phyloP scores from a whole-genome alignment of 2,888 invertebrate genomes.

The Agrilus biguttatus region DNA sequence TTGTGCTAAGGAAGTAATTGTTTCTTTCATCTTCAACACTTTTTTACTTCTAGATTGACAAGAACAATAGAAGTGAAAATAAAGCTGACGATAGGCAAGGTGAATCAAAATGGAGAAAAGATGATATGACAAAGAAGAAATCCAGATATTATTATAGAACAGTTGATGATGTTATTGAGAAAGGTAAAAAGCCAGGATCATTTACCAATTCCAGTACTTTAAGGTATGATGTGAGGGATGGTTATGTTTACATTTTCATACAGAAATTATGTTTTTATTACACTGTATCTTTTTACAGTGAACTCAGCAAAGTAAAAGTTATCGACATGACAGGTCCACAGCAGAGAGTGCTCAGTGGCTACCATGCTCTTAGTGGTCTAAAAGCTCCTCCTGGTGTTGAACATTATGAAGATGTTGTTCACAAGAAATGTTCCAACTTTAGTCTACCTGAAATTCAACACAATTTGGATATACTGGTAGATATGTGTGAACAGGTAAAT shows the following conservation, averaged over 20 bases:
- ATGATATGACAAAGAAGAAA: constrained; percentile 46
- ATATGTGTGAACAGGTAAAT: constrained; percentile 76
- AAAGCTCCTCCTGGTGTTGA: constrained; percentile 39
- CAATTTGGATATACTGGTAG: constrained; percentile 81
- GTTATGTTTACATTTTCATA: not conserved
- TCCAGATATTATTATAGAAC: constrained; percentile 71
- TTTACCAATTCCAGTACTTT: constrained; percentile 23
- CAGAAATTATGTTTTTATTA: constrained; percentile 1
- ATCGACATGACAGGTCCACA: constrained; percentile 99
- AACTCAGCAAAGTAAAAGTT: constrained; percentile 81
- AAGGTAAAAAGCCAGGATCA: constrained; percentile 52
- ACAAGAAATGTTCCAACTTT: constrained; percentile 51
- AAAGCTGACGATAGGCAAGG: constrained; percentile 33
- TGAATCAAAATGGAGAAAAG: constrained; percentile 53
- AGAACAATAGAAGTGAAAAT: not conserved
- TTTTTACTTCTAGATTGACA: not conserved
- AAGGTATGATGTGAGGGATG: constrained; percentile 15
- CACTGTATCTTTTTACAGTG: constrained; percentile 26
- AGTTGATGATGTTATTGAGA: constrained; percentile 79
- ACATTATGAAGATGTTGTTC: constrained; percentile 48
- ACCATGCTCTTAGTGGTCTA: constrained; percentile 73
- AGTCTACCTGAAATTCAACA: constrained; percentile 80
- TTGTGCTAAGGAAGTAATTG: too few species aligned
- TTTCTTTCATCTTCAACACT: too few species aligned
- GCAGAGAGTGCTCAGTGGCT: constrained; percentile 80